Evolutionary conservation across 2,888 invertebrate genomes (phyloP), one percentile per base, ranked within the genome.

Genomic region (Cosmia trapezina): DNA sequence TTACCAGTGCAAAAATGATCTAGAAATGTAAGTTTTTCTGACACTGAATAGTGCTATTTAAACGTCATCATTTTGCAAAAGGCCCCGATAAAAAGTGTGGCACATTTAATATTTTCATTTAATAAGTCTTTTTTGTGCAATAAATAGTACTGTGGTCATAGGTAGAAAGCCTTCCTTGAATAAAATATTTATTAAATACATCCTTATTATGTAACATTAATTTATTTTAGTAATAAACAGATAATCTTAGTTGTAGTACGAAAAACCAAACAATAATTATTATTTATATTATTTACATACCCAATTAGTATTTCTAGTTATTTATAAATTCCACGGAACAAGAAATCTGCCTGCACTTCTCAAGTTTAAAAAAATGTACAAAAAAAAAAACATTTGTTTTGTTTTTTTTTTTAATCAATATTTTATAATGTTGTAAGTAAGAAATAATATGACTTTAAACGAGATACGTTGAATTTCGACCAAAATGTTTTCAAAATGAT

Each of bases 231-330:
- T 60, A 83, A 79, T 82, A 73, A 85, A 84, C 83, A 84, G 83
- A 78, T 87, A 86, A 87, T 89, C 86, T 89, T 92, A 94, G 93
- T 89, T 91, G 87, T 91, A 93, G 92, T 90, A 91, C 81, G 91
- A 90, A 89, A 92, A 91, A 94, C 94, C 94, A 94, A 94, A 94
- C 94, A 91, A 89, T 93, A 91, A 80, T 72, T 84, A 75, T 80
- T 79, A 86, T 80, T 88, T 88, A 89, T 90, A 88, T 84, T 86
- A 81, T 91, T 89, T 88, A 88, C 83, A 83, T 89, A 88, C 80
- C 84, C 83, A 83, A 76, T 76, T 89, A 88, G 85, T 86, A 81
- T 85, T 74, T 88, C 87, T 76, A 90, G 89, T 86, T 86, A 83
- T 86, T 83, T 88, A 86, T 81, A 86, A 37, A 37, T 37, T 43